These are phyloP conservation scores for Paguma larvata DNA, from an alignment of 2,797 vertebrate genomes.

Conservation along the genomic window DNA sequence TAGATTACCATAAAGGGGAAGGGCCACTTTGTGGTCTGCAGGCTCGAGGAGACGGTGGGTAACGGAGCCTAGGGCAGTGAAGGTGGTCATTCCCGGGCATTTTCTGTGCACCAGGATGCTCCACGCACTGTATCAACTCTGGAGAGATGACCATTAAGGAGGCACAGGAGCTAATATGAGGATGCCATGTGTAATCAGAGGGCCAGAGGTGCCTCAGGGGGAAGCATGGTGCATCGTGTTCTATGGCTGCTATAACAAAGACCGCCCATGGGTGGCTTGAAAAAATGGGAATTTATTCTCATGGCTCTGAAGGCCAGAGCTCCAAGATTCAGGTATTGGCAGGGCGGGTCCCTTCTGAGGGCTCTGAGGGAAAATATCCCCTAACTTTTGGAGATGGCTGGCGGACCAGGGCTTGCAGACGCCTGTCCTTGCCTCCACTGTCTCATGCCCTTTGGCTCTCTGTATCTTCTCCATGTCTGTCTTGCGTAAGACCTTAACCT, in stretches of 20 bases:
- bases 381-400: too few relatives aligned
- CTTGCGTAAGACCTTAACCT: not conserved
- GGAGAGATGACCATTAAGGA: too few relatives aligned
- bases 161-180: accelerated
- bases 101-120: not conserved
- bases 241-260: too few relatives aligned
- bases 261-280: not conserved
- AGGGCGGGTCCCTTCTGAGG: accelerated
- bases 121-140: accelerated
- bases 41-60: not conserved
- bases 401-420: not conserved
- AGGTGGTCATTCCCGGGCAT: accelerated
- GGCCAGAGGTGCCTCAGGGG: accelerated
- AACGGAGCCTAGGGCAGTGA: not conserved
- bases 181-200: accelerated
- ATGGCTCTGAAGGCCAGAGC: not conserved
- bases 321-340: not conserved
- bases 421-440: not conserved
- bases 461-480: not conserved
- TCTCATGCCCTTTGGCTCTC: not conserved
- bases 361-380: not conserved
- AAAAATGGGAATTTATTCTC: not conserved
- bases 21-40: not conserved
- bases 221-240: accelerated
- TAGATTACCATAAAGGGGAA: not conserved